These are phyloP conservation scores for Alentia gelatinosa DNA, from an alignment of 2,888 invertebrate genomes.

Conservation along the genomic window DNA sequence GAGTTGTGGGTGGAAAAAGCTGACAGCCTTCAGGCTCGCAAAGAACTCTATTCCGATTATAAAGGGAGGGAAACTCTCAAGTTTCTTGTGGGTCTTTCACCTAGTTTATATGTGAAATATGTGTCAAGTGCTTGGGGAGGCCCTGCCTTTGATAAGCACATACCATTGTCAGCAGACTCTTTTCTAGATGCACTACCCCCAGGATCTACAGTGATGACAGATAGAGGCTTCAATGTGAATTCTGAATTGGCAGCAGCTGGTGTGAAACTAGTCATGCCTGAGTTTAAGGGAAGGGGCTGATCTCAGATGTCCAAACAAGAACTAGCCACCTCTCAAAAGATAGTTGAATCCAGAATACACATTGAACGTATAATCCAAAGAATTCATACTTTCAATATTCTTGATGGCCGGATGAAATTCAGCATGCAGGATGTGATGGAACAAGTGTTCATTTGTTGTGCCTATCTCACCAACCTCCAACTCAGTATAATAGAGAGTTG, in stretches of 20 bases:
- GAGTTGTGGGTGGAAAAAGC: slow-evolving; percentile 60
- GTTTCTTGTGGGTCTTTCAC: slow-evolving; percentile 60
- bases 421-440: slow-evolving; percentile 54
- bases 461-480: slow-evolving; percentile 60
- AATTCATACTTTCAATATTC: slow-evolving; percentile 59
- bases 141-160: slow-evolving; percentile 59
- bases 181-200: slow-evolving; percentile 45
- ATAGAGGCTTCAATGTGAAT: slow-evolving; percentile 58
- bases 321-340: slow-evolving; percentile 48
- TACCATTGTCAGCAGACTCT: slow-evolving; percentile 40
- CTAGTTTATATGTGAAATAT: slow-evolving; percentile 60
- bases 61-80: slow-evolving; percentile 57
- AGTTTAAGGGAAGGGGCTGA: slow-evolving; percentile 58
- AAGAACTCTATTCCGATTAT: slow-evolving; percentile 59
- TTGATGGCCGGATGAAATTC: slow-evolving; percentile 56
- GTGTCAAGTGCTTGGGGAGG: slow-evolving; percentile 60
- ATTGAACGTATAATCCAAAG: slow-evolving; percentile 61
- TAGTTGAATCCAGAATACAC: slow-evolving; percentile 56
- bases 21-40: slow-evolving; percentile 55
- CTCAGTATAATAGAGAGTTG: slow-evolving; percentile 53
- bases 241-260: slow-evolving; percentile 55
- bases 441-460: slow-evolving; percentile 45
- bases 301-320: slow-evolving; percentile 57
- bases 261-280: slow-evolving; percentile 60
- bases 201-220: slow-evolving; percentile 59